A percentile compares a stretch with the other conserved stretches of the same genome.
These are phyloP conservation scores for Cephalopachus bancanus DNA, from an alignment of 2,797 vertebrate species.

Conservation along the genomic window DNA sequence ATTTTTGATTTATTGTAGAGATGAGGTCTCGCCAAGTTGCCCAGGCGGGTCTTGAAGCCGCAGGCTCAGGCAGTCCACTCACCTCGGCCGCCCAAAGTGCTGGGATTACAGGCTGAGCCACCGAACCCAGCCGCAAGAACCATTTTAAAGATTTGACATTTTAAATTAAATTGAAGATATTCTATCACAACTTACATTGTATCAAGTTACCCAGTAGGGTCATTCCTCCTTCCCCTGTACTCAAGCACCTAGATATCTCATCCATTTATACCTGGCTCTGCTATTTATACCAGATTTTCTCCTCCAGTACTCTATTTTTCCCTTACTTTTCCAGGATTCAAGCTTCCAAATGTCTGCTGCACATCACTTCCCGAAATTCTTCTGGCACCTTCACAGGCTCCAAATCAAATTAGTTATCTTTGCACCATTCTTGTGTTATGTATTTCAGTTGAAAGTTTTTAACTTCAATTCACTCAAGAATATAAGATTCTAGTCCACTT, in stretches of 20 bases:
- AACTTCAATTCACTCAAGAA: neutral
- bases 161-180: constrained; percentile 14
- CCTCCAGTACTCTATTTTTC: neutral
- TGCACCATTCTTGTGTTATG: neutral
- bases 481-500: neutral
- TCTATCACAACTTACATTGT: neutral
- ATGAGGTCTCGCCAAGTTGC: neutral
- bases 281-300: neutral
- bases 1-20: neutral
- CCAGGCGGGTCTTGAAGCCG: neutral
- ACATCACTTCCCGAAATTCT: neutral
- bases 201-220: neutral
- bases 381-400: neutral
- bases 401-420: neutral
- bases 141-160: neutral
- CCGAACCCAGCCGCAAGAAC: neutral
- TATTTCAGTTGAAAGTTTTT: constrained; percentile 49
- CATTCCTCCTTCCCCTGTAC: neutral
- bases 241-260: neutral
- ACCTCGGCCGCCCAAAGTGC: neutral
- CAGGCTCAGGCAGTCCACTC: neutral
- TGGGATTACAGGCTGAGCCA: neutral
- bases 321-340: neutral
- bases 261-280: neutral
- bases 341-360: neutral